These are phyloP conservation scores for Noctua fimbriata DNA, from an alignment of 2,888 invertebrate genomes.

Conservation along the genomic window DNA sequence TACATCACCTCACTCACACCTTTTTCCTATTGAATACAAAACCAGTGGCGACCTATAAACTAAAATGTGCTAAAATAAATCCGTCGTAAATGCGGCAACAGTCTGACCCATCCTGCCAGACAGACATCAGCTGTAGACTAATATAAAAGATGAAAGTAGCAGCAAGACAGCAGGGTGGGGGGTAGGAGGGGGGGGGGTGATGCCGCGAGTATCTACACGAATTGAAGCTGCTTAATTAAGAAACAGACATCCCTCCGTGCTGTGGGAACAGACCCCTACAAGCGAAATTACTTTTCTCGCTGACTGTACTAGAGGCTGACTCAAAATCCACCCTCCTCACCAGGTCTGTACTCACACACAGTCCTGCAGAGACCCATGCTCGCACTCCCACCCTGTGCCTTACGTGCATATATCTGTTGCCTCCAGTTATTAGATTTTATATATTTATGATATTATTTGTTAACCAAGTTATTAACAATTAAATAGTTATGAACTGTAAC, in stretches of 20 bases:
- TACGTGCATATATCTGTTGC: background rate
- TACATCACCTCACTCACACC: background rate
- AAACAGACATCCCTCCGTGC: constrained; percentile 1
- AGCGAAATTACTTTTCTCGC: background rate
- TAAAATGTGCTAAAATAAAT: too few species aligned
- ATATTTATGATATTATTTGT: background rate
- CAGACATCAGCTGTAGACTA: constrained; percentile 19
- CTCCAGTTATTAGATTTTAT: background rate
- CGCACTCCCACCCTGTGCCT: background rate
- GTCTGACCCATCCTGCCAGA: background rate
- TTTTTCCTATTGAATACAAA: background rate
- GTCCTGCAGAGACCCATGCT: background rate
- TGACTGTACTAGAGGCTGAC: background rate
- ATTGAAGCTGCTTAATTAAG: constrained; percentile 35
- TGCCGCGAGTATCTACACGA: constrained; percentile 6
- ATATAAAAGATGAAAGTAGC: constrained; percentile 20
- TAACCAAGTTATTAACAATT: background rate
- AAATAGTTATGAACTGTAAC: background rate
- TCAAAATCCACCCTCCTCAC: background rate
- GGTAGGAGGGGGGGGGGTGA: background rate
- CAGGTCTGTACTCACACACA: background rate
- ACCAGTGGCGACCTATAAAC: background rate
- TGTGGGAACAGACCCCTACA: background rate
- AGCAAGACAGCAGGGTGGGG: background rate
- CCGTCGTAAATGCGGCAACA: background rate